Base-by-base conservation (phyloP, 2,888 invertebrate species). In the Yponomeuta malinellus region DNA sequence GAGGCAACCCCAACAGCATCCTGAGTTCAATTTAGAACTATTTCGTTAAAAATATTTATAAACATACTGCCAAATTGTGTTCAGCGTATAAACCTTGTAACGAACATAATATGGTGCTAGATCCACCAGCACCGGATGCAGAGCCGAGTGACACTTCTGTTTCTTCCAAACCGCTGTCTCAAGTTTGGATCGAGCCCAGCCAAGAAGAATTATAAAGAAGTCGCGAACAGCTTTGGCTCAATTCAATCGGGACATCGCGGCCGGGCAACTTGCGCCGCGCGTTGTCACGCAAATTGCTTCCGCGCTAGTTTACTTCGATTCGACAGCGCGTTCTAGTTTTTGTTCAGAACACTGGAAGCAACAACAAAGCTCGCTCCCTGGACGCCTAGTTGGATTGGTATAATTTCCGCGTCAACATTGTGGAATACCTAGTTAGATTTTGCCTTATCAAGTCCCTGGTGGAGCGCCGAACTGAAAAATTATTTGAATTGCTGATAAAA, bases 141-240 rank as follows among this genome's bases (percentile, higher is more conserved):
- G 10, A 29, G 31, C 10, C 29, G 10, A 64, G 10, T 29, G 23
- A 10, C 2, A 64, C 52, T 59, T 64, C 29, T 29, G 2, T 10
- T 8, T 1, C 33, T 65, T 12, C 33, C 29, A 29, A 10, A 33
- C 10, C 33, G 8, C 23, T 2, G 29, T n/a, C 9, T 65, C 33
- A 2, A 59, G 52, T 59, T 12, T 31, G 65, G 2, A 23, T 29
- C 65, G 12, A 1, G 31, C 12, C 65, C 9, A 9, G 29, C 65
- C 65, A 59, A 59, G 31, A 29, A 9, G 63, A 65, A 65, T 65
- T 65, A 65, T 65, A 65, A 64, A 65, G 65, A 65, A 31, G 29
- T 65, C 65, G 29, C 65, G 65, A 65, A 65, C 65, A 65, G 65
- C 65, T 65, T 65, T 65, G 31, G 31, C 65, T 65, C 65, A 33